A percentile compares a stretch with the other conserved stretches of the same genome.
These are phyloP conservation scores for Formicarius rufipectus DNA, from an alignment of 2,113 vertebrate genomes.

Conservation along the genomic window DNA sequence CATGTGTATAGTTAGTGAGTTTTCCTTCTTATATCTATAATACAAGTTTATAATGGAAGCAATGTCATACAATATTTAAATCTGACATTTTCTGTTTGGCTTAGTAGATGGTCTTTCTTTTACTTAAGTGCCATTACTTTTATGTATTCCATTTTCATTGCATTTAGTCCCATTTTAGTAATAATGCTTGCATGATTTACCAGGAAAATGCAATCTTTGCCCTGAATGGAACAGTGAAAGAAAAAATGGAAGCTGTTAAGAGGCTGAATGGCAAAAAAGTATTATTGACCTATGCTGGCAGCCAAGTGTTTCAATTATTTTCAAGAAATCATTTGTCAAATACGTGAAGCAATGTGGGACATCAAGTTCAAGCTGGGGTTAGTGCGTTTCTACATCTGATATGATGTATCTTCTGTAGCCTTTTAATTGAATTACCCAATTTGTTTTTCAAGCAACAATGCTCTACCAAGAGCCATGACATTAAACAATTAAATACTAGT, in stretches of 20 bases:
- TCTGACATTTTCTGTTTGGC: conserved; percentile 80
- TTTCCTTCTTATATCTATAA: conserved; percentile 72
- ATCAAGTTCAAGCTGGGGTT: conserved; percentile 97
- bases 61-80: conserved; percentile 82
- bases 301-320: conserved; percentile 99
- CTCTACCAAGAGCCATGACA: conserved; percentile 94
- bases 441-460: conserved; percentile 99
- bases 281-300: conserved; percentile 99
- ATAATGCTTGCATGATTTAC: conserved; percentile 96
- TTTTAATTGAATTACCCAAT: conserved; percentile 99
- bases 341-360: conserved; percentile 88
- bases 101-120: conserved; percentile 78
- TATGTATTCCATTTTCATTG: conserved; percentile 84
- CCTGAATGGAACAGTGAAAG: conserved; percentile 85
- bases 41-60: conserved; percentile 75
- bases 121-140: conserved; percentile 83
- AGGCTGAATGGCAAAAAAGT: conserved; percentile 93
- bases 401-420: conserved; percentile 97
- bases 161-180: conserved; percentile 93
- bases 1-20: conserved; percentile 52
- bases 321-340: conserved; percentile 98
- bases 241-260: conserved; percentile 96
- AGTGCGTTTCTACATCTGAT: conserved; percentile 97
- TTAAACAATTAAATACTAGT: conserved; percentile 97
- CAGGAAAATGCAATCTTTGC: conserved; percentile 92